These are phyloP conservation scores for Beaufortia kweichowensis DNA, from an alignment of 2,113 vertebrate genomes.

Conservation along the genomic window DNA sequence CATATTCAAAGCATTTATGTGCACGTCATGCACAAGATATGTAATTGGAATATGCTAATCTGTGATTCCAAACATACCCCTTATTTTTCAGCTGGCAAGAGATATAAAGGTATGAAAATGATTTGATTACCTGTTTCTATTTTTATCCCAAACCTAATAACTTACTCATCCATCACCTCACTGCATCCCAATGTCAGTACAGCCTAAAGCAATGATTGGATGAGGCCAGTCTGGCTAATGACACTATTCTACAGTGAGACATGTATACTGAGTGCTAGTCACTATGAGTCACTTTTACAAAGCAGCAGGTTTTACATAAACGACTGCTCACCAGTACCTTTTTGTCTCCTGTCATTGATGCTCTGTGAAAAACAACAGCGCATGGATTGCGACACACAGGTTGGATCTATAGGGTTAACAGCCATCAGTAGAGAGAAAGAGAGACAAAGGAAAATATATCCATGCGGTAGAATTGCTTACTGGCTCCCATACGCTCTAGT, in stretches of 20 bases:
- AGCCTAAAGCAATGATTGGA: not conserved
- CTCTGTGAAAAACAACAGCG: constrained; percentile 13
- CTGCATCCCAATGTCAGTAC: not conserved
- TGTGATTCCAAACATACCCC: not conserved
- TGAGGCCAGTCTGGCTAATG: constrained; percentile 10
- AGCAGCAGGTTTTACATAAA: constrained; percentile 30
- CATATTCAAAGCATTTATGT: no score
- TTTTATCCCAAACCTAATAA: not conserved
- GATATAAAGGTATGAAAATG: not conserved
- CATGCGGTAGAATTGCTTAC: not conserved
- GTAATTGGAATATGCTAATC: no score
- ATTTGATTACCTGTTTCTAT: not conserved
- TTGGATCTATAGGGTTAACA: not conserved
- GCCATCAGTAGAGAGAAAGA: not conserved
- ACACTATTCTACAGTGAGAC: not conserved
- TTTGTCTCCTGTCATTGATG: constrained; percentile 4
- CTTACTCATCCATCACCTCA: not conserved
- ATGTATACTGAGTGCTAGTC: constrained; percentile 2
- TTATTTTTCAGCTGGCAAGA: not conserved
- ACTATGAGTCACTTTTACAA: constrained; percentile 27
- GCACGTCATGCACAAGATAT: no score
- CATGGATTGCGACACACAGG: not conserved
- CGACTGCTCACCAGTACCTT: not conserved
- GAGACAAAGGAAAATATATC: not conserved
- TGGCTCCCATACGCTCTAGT: constrained; percentile 30